These are phyloP conservation scores for Aphis gossypii DNA, from an alignment of 1,140 invertebrate genomes.

Conservation along the genomic window DNA sequence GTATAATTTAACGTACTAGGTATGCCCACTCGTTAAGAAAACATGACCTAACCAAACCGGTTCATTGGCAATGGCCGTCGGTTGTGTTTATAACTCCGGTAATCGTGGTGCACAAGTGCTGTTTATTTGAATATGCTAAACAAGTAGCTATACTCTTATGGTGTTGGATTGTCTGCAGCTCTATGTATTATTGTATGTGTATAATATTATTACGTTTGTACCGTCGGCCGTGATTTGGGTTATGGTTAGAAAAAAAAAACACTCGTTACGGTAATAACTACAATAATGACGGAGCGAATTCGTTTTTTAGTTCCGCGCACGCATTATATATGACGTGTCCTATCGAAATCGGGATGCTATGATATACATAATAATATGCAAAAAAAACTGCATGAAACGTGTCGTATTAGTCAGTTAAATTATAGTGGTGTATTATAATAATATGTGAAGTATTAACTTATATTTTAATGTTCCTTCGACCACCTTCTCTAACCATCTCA, in stretches of 20 bases:
- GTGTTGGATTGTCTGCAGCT: neutral
- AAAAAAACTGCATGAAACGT: neutral
- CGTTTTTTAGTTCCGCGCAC: neutral
- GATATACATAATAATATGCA: neutral
- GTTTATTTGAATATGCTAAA: neutral
- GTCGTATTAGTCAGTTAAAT: neutral
- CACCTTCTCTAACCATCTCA: too few species aligned
- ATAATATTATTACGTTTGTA: neutral
- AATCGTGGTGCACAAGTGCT: neutral
- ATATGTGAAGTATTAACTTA: neutral
- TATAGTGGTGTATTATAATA: neutral
- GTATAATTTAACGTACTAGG: neutral
- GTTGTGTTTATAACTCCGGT: neutral
- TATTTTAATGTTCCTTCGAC: neutral
- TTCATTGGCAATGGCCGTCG: neutral
- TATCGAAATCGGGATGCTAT: neutral
- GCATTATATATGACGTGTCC: neutral
- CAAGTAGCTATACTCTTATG: too few species aligned
- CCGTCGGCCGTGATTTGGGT: neutral
- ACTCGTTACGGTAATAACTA: constrained; percentile 1
- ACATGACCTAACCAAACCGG: constrained; percentile 32
- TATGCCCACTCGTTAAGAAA: neutral
- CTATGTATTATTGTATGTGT: neutral
- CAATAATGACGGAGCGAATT: neutral
- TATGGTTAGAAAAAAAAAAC: neutral